A percentile compares a stretch with the other conserved stretches of the same genome.
Evolutionary conservation across 1,140 invertebrate genomes (phyloP).

Genomic region (Eueides isabella): DNA sequence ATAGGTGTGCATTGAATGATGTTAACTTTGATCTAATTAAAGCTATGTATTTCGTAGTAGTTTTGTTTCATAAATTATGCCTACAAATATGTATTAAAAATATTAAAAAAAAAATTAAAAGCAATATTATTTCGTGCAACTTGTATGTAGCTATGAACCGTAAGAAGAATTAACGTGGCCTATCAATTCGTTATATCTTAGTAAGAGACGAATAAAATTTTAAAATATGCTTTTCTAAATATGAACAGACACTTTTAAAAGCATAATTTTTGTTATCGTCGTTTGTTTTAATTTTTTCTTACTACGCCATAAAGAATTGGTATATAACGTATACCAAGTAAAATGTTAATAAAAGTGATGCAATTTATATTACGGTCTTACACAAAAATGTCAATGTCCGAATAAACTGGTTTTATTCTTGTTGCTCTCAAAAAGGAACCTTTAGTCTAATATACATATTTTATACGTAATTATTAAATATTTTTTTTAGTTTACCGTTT

Average conservation of each 20-base stretch:
- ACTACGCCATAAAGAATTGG: not conserved
- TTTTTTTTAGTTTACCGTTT: not conserved
- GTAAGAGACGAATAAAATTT: too few relatives aligned
- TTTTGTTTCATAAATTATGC: not conserved
- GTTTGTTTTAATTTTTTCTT: not conserved
- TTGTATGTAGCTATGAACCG: too few relatives aligned
- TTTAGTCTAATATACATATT: too few relatives aligned
- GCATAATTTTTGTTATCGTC: too few relatives aligned
- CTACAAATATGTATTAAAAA: not conserved
- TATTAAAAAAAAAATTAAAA: not conserved
- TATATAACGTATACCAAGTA: not conserved
- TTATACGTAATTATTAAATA: too few relatives aligned
- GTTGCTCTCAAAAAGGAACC: constrained; percentile 25
- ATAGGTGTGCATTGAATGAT: constrained; percentile 24
- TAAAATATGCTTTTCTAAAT: too few relatives aligned
- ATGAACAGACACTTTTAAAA: too few relatives aligned
- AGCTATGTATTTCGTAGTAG: not conserved
- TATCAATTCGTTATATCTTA: too few relatives aligned
- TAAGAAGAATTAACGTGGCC: too few relatives aligned
- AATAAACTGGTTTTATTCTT: constrained; percentile 59
- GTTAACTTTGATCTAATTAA: not conserved
- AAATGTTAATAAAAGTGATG: constrained; percentile 48
- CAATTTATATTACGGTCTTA: constrained; percentile 57
- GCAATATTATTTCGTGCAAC: not conserved
- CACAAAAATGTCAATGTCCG: constrained; percentile 59